Base-by-base conservation (phyloP, 2,113 vertebrate genomes). In the Macquaria ambigua region DNA sequence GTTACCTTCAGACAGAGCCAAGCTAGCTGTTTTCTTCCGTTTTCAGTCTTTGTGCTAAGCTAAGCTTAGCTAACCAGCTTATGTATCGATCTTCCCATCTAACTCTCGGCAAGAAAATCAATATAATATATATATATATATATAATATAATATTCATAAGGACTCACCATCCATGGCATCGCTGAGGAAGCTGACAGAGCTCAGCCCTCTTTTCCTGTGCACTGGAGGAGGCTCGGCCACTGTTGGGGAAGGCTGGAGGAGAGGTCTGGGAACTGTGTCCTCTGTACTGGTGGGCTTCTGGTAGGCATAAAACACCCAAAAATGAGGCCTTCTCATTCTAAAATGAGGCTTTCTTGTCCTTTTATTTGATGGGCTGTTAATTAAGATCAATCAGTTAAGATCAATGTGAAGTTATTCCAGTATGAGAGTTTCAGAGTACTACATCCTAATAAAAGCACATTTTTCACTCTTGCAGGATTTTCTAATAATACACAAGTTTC, bases 131-230 rank as follows among this genome's bases (percentile, higher is more conserved):
- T n/a, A n/a, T n/a, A n/a, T n/a, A n/a, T n/a, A n/a, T n/a, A n/a
- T n/a, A n/a, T n/a, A n/a, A n/a, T n/a, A n/a, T n/a, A 62, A 39
- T 59, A 63, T 48, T 64, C 16, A 71, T 64, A 64, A 43, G 59
- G 53, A 87, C 85, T 31, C 94, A 99, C 98, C 98, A 41, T 99
- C 98, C 92, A 99, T 96, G 59, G 96, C 98, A 3, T 98, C 98
- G 76, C 98, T 99, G 83, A 98, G 96, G 87, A 99, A 96, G 48
- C 98, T 99, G 95, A 98, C 96, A 0, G 98, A 97, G 1, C 98
- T 99, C 90, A 98, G 95, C 9, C 96, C 97, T 89, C 97, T 93
- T 87, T 97, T 97, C 79, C 98, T 96, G 58, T 90, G 94, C 7
- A 95, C 94, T 0, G 95, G 94, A 72, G 93, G 82, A 41, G 79